phyloP scores from a whole-genome alignment of 1,140 invertebrate genomes.

The Platyura marginata region DNA sequence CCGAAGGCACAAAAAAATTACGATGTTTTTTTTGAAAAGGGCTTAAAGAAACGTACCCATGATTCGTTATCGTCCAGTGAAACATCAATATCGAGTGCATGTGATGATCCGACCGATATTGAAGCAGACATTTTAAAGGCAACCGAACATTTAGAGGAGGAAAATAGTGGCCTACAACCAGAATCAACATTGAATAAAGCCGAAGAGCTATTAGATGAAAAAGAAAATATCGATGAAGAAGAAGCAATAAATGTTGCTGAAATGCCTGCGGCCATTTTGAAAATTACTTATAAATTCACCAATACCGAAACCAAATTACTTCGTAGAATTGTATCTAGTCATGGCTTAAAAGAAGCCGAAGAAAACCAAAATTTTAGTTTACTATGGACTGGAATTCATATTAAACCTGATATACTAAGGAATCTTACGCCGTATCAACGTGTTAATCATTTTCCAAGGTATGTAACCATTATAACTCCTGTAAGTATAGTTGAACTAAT shows the following conservation, averaged over 20 bases:
- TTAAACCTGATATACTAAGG: slow-evolving; percentile 70
- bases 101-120: slow-evolving; percentile 11
- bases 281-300: slow-evolving; percentile 61
- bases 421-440: slow-evolving; percentile 67
- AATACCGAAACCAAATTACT: slow-evolving; percentile 65
- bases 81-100: slow-evolving; percentile 17
- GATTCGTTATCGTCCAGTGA: slow-evolving; percentile 18
- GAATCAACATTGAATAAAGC: not conserved
- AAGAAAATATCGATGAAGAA: not conserved
- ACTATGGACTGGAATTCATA: slow-evolving; percentile 78
- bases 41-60: slow-evolving; percentile 5
- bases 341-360: slow-evolving; percentile 48
- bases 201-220: not conserved
- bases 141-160: not conserved
- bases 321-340: slow-evolving; percentile 48
- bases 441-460: slow-evolving; percentile 89
- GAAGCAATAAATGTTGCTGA: not conserved
- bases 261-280: slow-evolving; percentile 50
- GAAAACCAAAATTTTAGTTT: slow-evolving; percentile 60
- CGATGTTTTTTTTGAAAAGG: slow-evolving; percentile 1
- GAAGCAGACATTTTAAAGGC: slow-evolving; percentile 8
- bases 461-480: slow-evolving; percentile 6
- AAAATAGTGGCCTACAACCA: not conserved
- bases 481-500: not conserved
- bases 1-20: not conserved